Conservation (phyloP, 2,797 vertebrate genomes). For the Cynopterus sphinx region DNA sequence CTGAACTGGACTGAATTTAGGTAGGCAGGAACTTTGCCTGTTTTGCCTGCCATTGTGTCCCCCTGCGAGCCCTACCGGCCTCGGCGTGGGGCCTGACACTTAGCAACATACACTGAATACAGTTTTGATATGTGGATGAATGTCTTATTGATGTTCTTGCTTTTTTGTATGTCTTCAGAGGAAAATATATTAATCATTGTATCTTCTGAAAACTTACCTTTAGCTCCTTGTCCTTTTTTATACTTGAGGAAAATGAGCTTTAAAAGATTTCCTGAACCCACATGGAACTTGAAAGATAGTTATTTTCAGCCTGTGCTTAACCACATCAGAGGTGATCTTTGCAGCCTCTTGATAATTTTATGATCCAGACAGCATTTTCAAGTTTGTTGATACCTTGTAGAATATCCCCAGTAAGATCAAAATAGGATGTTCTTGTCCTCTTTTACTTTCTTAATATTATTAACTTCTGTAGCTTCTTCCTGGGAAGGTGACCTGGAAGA, state of each 20-base stretch:
- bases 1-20: neutral
- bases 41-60: neutral
- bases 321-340: neutral
- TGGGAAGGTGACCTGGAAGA: neutral
- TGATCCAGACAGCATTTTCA: neutral
- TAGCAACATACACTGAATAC: accelerated
- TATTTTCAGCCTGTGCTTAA: neutral
- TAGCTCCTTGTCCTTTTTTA: neutral
- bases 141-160: neutral
- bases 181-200: neutral
- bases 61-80: too few relatives aligned
- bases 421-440: neutral
- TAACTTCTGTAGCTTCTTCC: neutral
- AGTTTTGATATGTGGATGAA: neutral
- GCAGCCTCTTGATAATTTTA: neutral
- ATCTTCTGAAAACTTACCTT: neutral
- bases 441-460: neutral
- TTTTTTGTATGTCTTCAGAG: neutral
- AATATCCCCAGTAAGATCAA: neutral
- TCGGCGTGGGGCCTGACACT: neutral
- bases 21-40: neutral
- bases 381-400: neutral
- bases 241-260: neutral
- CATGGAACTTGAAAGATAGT: neutral
- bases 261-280: constrained; percentile 14